Evolutionary conservation across 2,888 invertebrate species (phyloP), one percentile per base, ranked within the genome.

Genomic region (Tetanocera ferruginea): DNA sequence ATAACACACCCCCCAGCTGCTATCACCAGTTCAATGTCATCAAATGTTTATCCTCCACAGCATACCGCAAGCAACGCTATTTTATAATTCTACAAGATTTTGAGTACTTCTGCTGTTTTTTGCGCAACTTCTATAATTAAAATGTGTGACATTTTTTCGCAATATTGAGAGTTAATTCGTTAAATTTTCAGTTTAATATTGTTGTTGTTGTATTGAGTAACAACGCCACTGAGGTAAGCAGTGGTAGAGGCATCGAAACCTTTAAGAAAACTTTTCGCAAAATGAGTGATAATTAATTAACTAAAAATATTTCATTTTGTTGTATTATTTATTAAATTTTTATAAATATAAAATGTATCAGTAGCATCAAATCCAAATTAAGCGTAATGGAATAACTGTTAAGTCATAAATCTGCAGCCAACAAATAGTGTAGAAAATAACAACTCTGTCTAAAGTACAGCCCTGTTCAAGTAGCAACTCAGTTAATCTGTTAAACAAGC

Each of bases 11-110:
- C n/a, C 23, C 23, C 3, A 49, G 14, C 28, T 19, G 5, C 14
- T 25, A 17, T 31, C 14, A 17, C 9, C 23, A 23, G 72, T 31
- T 57, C 43, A 23, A n/a, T 8, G 64, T 31, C 34, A 11, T n/a
- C 57, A 70, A 57, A 72, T 72, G 72, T 60, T 72, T 57, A 72
- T 72, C 72, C 72, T 19, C 43, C 23, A 28, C 11, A 11, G 34
- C 25, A 31, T n/a, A n/a, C n/a, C n/a, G n/a, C n/a, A 31, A n/a
- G n/a, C 64, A n/a, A 60, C 28, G 55, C 57, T 28, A 14, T 25
- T 19, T 19, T 1, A 1, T 8, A 4, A 37, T 37, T 37, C 8
- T 37, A 5, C 37, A 8, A 37, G 37, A 43, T 66, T 14, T 11
- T 28, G 17, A 70, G 3, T 25, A 11, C 52, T 70, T 70, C 28